Evolutionary conservation across 2,113 vertebrate genomes (phyloP), one percentile per base, ranked within the genome.

Genomic region (Tamias sibiricus): DNA sequence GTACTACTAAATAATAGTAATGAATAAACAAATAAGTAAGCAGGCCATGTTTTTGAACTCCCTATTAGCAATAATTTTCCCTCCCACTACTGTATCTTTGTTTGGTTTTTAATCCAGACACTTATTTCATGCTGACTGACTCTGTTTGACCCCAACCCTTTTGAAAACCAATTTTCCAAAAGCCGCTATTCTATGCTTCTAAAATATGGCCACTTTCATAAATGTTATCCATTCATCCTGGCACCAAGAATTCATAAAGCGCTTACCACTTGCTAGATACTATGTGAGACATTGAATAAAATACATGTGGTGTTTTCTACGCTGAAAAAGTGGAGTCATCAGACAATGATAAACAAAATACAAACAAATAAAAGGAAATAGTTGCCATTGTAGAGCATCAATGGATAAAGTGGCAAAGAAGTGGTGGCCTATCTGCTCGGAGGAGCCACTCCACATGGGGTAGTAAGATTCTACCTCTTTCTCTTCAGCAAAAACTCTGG

Each of bases 101-200:
- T 71, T 95, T 90, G 42, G 79, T 93, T 95, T 87, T 96, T 87
- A 79, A 90, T 68, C 87, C 1, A 54, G 47, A 71, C 13, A 76
- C 3, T 88, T 83, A 85, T 44, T 95, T 95, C n/a, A 91, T 74
- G 14, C 57, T 89, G 47, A 91, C 87, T 68, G 40, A 95, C 82
- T 71, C 28, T 68, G 22, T 72, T 91, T 91, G 64, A 87, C 19
- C 57, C 11, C 42, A 94, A 83, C 1, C 54, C 47, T 59, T 86
- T 75, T 54, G 71, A 69, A 86, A 74, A 66, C 30, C 26, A 87
- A 71, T 75, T 94, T 90, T 54, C 64, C 14, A 90, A 89, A 87
- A 75, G 37, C 0, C 32, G 42, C n/a, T 87, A 80, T 86, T 57
- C 64, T 40, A 42, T 90, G 83, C 47, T 83, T 62, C 75, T 90